A percentile compares a stretch with the other conserved stretches of the same genome.
Conservation (phyloP, 2,888 invertebrate genomes). For the Ochlodes sylvanus region DNA sequence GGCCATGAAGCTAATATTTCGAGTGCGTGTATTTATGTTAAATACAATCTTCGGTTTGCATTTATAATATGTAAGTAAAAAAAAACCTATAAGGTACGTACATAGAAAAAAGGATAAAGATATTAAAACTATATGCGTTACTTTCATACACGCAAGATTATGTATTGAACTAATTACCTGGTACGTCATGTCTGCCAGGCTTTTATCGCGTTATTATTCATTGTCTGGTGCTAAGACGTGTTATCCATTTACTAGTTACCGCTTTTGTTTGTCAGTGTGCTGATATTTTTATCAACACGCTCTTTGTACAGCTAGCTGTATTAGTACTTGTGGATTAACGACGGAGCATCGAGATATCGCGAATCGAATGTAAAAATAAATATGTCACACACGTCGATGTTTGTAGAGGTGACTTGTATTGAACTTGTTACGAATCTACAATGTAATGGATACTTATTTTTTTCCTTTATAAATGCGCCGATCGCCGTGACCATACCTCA, state of each 20-base stretch:
- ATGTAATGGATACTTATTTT: no score
- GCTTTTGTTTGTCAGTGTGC: neutral
- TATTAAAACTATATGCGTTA: no score
- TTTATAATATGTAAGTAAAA: no score
- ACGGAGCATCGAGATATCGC: neutral
- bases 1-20: no score
- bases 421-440: neutral
- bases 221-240: neutral
- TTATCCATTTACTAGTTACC: neutral
- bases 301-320: constrained; percentile 1
- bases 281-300: constrained; percentile 1
- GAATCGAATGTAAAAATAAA: constrained; percentile 4
- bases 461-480: no score
- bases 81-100: no score
- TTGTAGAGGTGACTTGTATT: neutral
- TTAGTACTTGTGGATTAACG: neutral
- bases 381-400: neutral
- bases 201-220: neutral
- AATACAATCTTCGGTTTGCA: no score
- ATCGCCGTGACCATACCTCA: no score
- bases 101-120: no score
- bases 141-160: no score
- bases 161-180: no score
- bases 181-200: constrained; percentile 1
- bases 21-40: no score